Evolutionary conservation across 2,113 vertebrate genomes (phyloP).

Genomic region (Scopus umbretta): DNA sequence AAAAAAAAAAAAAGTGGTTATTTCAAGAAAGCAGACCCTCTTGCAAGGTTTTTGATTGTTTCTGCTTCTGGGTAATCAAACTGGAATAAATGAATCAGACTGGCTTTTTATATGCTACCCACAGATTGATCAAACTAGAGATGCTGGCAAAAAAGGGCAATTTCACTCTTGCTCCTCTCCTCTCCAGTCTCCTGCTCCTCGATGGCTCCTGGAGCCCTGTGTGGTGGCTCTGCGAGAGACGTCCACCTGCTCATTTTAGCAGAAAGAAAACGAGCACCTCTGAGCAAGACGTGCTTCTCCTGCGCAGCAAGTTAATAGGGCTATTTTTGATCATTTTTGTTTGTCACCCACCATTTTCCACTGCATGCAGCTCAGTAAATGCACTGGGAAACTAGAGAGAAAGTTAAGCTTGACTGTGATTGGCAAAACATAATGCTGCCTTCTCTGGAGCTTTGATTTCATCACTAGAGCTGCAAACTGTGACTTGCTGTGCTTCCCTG

Average conservation of each 20-base stretch:
- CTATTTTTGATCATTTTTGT: background rate
- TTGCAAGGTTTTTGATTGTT: background rate
- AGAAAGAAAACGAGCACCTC: background rate
- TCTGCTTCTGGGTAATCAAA: background rate
- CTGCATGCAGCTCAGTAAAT: background rate
- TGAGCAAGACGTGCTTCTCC: background rate
- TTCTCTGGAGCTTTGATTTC: background rate
- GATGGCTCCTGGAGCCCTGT: fast-evolving
- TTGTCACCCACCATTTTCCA: background rate
- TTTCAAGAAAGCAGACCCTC: background rate
- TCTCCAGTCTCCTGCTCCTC: too few species aligned
- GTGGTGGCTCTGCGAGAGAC: background rate
- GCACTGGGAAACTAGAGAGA: background rate
- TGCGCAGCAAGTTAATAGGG: too few species aligned
- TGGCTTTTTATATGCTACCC: fast-evolving
- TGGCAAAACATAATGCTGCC: background rate
- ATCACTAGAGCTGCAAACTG: background rate
- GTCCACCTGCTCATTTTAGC: background rate
- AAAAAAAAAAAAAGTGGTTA: background rate
- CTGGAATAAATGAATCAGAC: background rate
- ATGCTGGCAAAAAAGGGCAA: background rate
- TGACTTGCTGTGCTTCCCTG: background rate
- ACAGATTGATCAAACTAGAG: background rate
- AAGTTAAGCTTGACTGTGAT: background rate
- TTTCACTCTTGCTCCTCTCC: background rate